Percentiles rank a stretch among this genome's conserved stretches.
phyloP scores from a whole-genome alignment of 2,888 invertebrate genomes.

The Pheosia tremula region DNA sequence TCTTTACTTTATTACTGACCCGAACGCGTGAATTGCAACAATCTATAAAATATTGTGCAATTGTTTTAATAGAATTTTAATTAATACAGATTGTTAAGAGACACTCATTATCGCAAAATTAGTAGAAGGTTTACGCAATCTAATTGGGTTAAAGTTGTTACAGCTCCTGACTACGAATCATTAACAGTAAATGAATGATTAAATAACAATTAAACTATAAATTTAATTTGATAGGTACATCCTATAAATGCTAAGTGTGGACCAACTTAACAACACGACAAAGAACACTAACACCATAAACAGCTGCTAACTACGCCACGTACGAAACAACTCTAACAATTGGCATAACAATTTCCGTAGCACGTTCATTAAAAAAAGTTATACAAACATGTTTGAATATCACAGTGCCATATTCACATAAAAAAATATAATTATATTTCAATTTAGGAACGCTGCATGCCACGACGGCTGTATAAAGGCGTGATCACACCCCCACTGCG shows the following conservation, averaged over 20 bases:
- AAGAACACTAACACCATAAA: conserved; percentile 22
- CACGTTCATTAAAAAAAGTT: conserved; percentile 4
- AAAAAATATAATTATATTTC: conserved; percentile 21
- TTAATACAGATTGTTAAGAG: background rate
- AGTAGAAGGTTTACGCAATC: background rate
- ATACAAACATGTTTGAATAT: conserved; percentile 24
- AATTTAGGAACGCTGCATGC: conserved; percentile 46
- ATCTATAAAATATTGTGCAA: background rate
- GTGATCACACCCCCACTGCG: conserved; percentile 29
- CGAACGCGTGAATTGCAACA: background rate
- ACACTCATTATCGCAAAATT: background rate
- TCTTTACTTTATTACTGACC: background rate
- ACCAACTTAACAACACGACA: conserved; percentile 16
- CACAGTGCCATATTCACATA: conserved; percentile 25
- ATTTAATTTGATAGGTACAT: background rate
- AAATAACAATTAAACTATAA: background rate
- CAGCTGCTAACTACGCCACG: conserved; percentile 38
- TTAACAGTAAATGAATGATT: background rate
- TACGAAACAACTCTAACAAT: conserved; percentile 13
- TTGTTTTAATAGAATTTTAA: background rate
- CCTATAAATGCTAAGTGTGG: background rate
- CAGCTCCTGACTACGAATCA: background rate
- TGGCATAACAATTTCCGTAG: background rate
- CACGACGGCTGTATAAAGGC: conserved; percentile 16
- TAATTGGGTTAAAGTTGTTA: background rate